Evolutionary conservation across 2,113 vertebrate species (phyloP), one percentile per base, ranked within the genome.

Genomic region (Vireo altiloquus): DNA sequence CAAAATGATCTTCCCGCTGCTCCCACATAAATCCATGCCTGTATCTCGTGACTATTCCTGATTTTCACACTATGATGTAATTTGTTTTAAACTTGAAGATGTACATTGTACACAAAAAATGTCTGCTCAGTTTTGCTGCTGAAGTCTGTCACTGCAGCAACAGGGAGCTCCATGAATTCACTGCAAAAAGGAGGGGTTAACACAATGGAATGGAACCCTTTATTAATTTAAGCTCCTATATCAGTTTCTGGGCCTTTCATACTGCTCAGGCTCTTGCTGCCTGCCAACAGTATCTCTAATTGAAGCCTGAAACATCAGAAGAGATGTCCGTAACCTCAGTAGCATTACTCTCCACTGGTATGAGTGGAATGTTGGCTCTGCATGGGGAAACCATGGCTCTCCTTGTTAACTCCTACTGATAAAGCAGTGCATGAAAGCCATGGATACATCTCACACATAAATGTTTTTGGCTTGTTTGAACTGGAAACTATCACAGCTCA

Each of bases 291-390:
- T 60, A 59, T 86, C 71, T 88, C 25, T 19, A 47, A 79, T 35
- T 79, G 56, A 95, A 90, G 84, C 76, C 40, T 90, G 95, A 95
- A 93, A 93, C 82, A 83, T 90, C 85, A 96, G 89, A 96, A 91
- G 88, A 71, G 87, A 89, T 57, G 82, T 92, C 59, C 1, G 5
- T 92, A 92, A 94, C 75, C 80, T 83, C 95, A 90, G 87, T 16
- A 91, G 56, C 72, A 24, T 54, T 88, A 24, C 54, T 81, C 63
- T 80, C 12, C 37, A 15, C 31, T 77, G 85, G 79, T 37, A 95
- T 88, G 93, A 80, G 42, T 37, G 95, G 95, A 96, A 97, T 93
- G 94, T 57, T 95, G 84, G 93, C 87, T 86, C 52, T 60, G 63
- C n/a, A 39, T 4, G 33, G 40, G 82, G 54, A 92, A 95, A 77